Conservation (phyloP, 1,140 invertebrate species). For the Pseudomyrmex cubaensis region DNA sequence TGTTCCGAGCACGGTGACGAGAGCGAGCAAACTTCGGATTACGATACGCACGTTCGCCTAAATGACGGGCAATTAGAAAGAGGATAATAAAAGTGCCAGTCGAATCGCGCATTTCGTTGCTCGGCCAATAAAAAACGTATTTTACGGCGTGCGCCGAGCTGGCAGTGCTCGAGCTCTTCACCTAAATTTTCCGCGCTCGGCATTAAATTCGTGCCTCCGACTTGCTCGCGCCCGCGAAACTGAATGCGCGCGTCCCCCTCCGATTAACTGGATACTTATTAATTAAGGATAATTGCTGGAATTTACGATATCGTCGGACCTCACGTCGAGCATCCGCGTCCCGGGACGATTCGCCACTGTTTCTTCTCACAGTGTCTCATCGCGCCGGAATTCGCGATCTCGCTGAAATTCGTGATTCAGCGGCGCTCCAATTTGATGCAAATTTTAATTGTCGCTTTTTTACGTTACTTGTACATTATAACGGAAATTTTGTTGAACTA, state of each 20-base stretch:
- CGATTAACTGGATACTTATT: constrained; percentile 78
- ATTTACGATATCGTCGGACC: constrained; percentile 79
- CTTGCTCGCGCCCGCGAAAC: constrained; percentile 25
- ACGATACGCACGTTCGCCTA: constrained; percentile 78
- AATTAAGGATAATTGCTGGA: constrained; percentile 81
- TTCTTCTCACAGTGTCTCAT: neutral
- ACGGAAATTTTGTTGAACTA: neutral
- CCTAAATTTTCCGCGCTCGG: constrained; percentile 79
- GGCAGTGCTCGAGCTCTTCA: constrained; percentile 71
- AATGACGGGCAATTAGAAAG: constrained; percentile 82
- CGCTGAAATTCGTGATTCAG: constrained; percentile 4
- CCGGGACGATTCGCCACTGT: constrained; percentile 8
- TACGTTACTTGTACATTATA: neutral
- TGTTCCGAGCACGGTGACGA: constrained; percentile 69
- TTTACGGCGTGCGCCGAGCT: constrained; percentile 75
- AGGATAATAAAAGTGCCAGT: constrained; percentile 83
- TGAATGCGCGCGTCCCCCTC: constrained; percentile 18
- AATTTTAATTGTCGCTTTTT: neutral
- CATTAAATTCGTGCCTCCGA: constrained; percentile 76
- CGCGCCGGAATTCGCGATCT: constrained; percentile 4
- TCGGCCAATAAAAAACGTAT: constrained; percentile 77
- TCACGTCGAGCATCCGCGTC: constrained; percentile 47
- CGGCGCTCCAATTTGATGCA: neutral
- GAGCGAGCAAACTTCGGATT: constrained; percentile 75
- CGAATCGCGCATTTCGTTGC: constrained; percentile 78